phyloP scores from a whole-genome alignment of 2,797 vertebrate genomes.

The Phoxinus dragarum region DNA sequence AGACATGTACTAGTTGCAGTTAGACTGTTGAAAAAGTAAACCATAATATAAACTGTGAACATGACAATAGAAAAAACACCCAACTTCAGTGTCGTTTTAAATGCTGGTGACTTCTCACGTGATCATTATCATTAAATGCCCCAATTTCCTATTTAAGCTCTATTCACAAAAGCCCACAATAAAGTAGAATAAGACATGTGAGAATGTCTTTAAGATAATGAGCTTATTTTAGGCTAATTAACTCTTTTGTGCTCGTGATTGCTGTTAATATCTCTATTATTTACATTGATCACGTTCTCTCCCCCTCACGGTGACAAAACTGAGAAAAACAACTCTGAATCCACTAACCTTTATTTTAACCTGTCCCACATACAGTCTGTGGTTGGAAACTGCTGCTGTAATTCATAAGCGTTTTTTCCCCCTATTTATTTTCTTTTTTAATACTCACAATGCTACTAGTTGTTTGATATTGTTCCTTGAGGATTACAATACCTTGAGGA shows the following conservation, averaged over 20 bases:
- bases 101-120: not conserved
- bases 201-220: constrained; percentile 50
- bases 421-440: not conserved
- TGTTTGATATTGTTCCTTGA: not conserved
- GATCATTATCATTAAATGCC: constrained; percentile 8
- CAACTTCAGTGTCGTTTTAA: not conserved
- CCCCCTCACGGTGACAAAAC: constrained; percentile 3
- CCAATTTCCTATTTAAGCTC: constrained; percentile 26
- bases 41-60: not conserved
- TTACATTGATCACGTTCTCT: not conserved
- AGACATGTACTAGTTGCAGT: not conserved
- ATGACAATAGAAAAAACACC: not conserved
- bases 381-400: not conserved
- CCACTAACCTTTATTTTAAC: not conserved
- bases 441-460: not conserved
- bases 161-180: constrained; percentile 47
- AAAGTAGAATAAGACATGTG: constrained; percentile 22
- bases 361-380: not conserved
- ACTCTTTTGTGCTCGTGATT: constrained; percentile 39
- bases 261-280: constrained; percentile 31
- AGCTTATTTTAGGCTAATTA: constrained; percentile 62
- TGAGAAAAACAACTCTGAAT: not conserved
- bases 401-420: not conserved
- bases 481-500: not conserved
- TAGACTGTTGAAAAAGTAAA: not conserved